Percentiles rank a stretch among this genome's conserved stretches.
Evolutionary conservation across 2,113 vertebrate genomes (phyloP).

Genomic region (Caracal caracal): DNA sequence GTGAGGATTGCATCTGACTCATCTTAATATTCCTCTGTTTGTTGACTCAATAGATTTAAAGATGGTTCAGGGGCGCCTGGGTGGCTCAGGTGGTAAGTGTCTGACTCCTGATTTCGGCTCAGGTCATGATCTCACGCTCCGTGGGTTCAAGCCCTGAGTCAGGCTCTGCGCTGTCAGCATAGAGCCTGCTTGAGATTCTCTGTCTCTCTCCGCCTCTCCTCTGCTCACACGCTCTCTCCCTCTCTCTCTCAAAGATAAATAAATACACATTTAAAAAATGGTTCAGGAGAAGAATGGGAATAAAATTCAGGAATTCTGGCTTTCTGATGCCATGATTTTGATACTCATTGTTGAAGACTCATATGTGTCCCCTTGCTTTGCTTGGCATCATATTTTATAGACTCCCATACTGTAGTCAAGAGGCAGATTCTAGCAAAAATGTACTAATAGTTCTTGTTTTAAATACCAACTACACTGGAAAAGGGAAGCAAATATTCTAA

Average conservation of each 20-base stretch:
- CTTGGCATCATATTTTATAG: background rate
- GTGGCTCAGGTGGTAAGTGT: no score
- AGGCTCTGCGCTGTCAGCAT: no score
- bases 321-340: background rate
- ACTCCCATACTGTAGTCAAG: background rate
- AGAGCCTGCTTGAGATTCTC: no score
- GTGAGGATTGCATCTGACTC: background rate
- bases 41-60: background rate
- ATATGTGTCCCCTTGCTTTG: background rate
- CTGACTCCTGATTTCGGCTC: no score
- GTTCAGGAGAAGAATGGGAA: background rate
- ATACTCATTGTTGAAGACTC: background rate
- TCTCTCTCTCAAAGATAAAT: no score
- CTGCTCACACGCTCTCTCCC: no score
- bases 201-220: no score
- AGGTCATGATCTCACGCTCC: no score
- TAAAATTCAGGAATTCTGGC: background rate
- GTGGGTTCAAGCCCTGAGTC: no score
- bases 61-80: background rate
- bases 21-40: background rate
- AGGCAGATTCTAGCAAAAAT: background rate
- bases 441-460: background rate
- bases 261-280: background rate
- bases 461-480: background rate
- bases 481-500: background rate